Percentiles rank a stretch among this genome's conserved stretches.
Conservation (phyloP, 1,140 invertebrate species). For the Drosophila navojoa region DNA sequence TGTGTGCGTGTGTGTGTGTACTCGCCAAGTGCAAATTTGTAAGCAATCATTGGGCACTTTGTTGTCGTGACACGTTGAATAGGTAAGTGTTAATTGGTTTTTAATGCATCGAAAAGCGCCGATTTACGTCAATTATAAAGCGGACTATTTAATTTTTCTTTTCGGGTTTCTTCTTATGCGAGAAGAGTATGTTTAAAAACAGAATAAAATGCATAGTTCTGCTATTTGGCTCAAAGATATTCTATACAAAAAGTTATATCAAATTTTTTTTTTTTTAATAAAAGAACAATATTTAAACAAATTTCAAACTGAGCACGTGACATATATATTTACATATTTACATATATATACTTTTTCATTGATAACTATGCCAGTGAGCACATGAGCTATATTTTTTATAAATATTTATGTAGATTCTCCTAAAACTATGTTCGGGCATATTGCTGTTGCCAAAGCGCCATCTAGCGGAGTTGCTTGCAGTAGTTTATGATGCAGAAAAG, state of each 20-base stretch:
- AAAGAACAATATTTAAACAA: too few relatives aligned
- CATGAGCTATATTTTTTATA: too few relatives aligned
- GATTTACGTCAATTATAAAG: constrained; percentile 51
- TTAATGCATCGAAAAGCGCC: constrained; percentile 33
- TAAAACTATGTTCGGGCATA: too few relatives aligned
- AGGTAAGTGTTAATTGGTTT: constrained; percentile 50
- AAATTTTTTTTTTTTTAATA: too few relatives aligned
- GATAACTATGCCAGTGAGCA: too few relatives aligned
- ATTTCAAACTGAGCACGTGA: too few relatives aligned
- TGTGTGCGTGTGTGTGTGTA: constrained; percentile 1
- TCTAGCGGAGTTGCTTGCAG: too few relatives aligned
- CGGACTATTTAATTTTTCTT: constrained; percentile 50
- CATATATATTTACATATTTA: too few relatives aligned
- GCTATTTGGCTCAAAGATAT: neutral
- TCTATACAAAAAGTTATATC: neutral
- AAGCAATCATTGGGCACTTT: constrained; percentile 63
- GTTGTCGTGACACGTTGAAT: neutral
- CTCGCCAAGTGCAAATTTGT: constrained; percentile 71
- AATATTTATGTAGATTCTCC: too few relatives aligned
- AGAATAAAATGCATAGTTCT: neutral
- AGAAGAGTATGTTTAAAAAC: constrained; percentile 40
- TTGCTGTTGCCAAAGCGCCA: too few relatives aligned
- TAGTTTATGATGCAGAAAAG: too few relatives aligned
- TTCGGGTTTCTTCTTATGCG: constrained; percentile 34
- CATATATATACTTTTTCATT: too few relatives aligned